phyloP scores from a whole-genome alignment of 2,888 invertebrate species.

The Troilus luridus region DNA sequence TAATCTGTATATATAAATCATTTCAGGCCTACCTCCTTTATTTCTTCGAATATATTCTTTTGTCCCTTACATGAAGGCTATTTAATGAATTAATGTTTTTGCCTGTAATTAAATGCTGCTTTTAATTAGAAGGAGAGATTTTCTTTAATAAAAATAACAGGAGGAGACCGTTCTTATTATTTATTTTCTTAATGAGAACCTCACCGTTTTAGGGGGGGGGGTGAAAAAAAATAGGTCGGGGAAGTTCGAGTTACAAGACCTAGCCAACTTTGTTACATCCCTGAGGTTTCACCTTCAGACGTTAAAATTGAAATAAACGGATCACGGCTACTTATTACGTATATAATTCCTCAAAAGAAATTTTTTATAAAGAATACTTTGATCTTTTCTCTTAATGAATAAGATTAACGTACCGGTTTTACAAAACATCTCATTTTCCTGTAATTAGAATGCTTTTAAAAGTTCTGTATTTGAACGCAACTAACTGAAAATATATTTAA shows the following conservation, averaged over 20 bases:
- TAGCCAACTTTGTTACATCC: background rate
- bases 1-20: background rate
- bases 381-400: background rate
- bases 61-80: background rate
- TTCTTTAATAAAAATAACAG: background rate
- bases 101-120: background rate
- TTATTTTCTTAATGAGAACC: conserved; percentile 1
- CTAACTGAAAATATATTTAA: too few relatives aligned
- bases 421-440: background rate
- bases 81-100: background rate
- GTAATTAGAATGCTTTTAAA: background rate
- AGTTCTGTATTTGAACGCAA: too few relatives aligned
- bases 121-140: background rate
- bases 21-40: background rate
- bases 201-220: background rate
- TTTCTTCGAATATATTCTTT: background rate
- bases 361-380: background rate
- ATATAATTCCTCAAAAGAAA: background rate
- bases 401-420: background rate
- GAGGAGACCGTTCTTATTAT: background rate
- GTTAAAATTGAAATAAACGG: background rate
- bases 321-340: background rate
- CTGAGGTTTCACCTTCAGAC: background rate
- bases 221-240: background rate
- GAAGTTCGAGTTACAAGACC: background rate